These are phyloP conservation scores for Mechanitis mazaeus DNA, from an alignment of 2,888 invertebrate species.

Conservation along the genomic window DNA sequence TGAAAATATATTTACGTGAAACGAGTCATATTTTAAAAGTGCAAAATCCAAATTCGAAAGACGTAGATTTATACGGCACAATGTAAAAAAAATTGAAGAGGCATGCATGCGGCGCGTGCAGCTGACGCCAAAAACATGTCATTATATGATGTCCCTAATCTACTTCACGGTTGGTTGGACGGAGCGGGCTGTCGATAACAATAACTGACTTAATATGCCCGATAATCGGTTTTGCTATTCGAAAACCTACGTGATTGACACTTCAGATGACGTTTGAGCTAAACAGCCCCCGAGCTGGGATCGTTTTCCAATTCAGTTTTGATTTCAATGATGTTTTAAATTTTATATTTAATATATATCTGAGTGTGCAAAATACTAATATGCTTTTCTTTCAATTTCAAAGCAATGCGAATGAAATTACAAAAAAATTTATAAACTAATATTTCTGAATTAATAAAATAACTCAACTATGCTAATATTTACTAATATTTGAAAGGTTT, in stretches of 20 bases:
- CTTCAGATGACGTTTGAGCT: conserved; percentile 65
- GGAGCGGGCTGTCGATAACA: conserved; percentile 69
- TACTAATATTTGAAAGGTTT: no score
- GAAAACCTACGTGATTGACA: conserved; percentile 74
- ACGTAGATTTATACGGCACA: conserved; percentile 44
- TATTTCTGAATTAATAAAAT: no score
- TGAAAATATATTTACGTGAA: conserved; percentile 32
- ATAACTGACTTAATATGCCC: conserved; percentile 74
- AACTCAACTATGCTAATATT: no score
- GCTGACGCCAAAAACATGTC: conserved; percentile 72
- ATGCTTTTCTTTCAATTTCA: neutral
- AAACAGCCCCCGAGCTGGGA: conserved; percentile 49
- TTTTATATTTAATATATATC: conserved; percentile 22
- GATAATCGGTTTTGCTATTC: conserved; percentile 76
- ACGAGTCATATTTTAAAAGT: conserved; percentile 28
- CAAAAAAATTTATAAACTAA: no score
- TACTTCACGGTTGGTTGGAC: conserved; percentile 67
- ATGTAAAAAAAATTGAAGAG: conserved; percentile 44
- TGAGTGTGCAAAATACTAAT: neutral
- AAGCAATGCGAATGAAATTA: no score
- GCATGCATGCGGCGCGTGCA: conserved; percentile 64
- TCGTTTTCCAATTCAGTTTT: conserved; percentile 42
- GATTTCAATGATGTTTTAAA: conserved; percentile 20
- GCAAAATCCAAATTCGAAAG: conserved; percentile 30
- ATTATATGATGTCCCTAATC: conserved; percentile 75